Evolutionary conservation across 2,888 invertebrate species (phyloP), one percentile per base, ranked within the genome.

Genomic region (Torymus texanus): DNA sequence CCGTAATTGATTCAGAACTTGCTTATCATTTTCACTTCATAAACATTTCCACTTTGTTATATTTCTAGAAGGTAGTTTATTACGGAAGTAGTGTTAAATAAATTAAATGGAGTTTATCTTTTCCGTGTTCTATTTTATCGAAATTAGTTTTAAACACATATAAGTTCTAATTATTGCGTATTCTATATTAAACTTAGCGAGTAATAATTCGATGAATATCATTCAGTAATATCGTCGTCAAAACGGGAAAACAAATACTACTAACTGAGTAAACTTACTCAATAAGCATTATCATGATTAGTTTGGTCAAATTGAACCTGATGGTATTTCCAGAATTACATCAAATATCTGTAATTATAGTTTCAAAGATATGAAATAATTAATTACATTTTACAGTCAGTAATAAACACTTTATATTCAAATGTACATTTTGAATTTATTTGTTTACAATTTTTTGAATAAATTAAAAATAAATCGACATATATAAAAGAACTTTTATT

Each of bases 211-310:
- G n/a, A 21, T 21, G 10, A 56, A 58, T 61, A 53, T 61, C 58
- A 18, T 61, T 41, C 29, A 13, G 18, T 24, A 53, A 67, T 53
- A 67, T 29, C 53, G 61, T 67, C 21, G 10, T 16, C 21, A 41
- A 67, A 75, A 67, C 63, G 51, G 13, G 14, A 51, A 58, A 24
- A 29, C 67, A 29, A 75, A 53, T 61, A 12, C 24, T 8, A 16
- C 21, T 53, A 61, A 67, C 61, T 61, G 61, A 61, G 59, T 12
- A 75, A 59, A n/a, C 59, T 67, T 16, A 24, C 18, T 50, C 55
- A 53, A 67, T 11, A 55, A 55, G 55, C 75, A 58, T 66, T 41
- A 53, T 66, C 24, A 51, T 66, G 50, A 74, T 73, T 73, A 55
- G 29, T 41, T 63, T 41, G 0, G 55, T 55, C 13, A 63, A 73